A percentile compares a stretch with the other conserved stretches of the same genome.
Conservation (phyloP, 1,140 invertebrate species). For the Stenopsyche tienmushanensis region DNA sequence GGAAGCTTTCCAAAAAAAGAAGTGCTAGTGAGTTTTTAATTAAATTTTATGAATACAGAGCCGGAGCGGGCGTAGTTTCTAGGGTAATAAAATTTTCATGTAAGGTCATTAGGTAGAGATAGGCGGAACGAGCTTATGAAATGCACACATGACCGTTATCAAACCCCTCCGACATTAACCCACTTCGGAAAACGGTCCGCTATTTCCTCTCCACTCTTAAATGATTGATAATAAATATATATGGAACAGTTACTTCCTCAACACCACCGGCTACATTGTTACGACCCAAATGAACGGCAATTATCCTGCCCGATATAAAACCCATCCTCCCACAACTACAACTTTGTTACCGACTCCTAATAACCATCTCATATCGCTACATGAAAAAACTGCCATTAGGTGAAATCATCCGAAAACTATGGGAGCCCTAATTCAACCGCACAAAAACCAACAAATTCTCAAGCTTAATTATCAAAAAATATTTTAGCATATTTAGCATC, state of each 20-base stretch:
- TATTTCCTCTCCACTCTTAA: conserved; percentile 8
- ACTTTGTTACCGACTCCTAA: too few relatives aligned
- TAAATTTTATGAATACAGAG: conserved; percentile 28
- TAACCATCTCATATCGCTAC: too few relatives aligned
- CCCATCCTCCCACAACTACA: too few relatives aligned
- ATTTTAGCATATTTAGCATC: too few relatives aligned
- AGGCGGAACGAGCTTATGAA: conserved; percentile 16
- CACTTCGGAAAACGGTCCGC: conserved; percentile 1
- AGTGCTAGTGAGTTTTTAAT: conserved; percentile 33
- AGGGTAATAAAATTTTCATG: conserved; percentile 35
- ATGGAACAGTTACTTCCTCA: not conserved
- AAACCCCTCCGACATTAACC: conserved; percentile 19
- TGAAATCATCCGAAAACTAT: too few relatives aligned
- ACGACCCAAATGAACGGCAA: not conserved
- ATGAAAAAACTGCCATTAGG: too few relatives aligned
- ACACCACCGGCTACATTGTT: not conserved
- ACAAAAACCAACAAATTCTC: too few relatives aligned
- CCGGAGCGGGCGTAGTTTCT: conserved; percentile 2
- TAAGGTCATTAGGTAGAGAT: conserved; percentile 30
- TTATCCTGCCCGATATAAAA: not conserved
- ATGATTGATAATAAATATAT: conserved; percentile 27
- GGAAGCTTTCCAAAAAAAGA: conserved; percentile 1
- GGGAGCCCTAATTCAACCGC: too few relatives aligned
- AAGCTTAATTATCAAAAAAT: too few relatives aligned
- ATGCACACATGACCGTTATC: conserved; percentile 15